Base-by-base conservation (phyloP, 2,113 vertebrate species). In the Cichladusa arquata region DNA sequence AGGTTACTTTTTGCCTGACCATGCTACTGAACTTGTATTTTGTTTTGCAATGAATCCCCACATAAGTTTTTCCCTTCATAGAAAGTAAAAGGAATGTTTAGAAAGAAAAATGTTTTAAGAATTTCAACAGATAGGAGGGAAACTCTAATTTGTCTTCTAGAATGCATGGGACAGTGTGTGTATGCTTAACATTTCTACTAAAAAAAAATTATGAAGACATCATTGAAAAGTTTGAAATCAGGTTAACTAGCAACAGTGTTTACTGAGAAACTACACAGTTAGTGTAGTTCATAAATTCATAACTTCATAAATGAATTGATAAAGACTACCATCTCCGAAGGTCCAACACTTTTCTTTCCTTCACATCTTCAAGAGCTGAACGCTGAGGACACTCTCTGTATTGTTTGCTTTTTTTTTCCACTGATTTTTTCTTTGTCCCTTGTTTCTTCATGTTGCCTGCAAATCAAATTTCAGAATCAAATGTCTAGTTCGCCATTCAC, bases 311-410 rank as follows among this genome's bases (percentile, higher is more conserved):
- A 78, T n/a, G 4, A 78, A 14, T 22, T 61, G 28, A 66, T 33
- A 67, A 85, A 93, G n/a, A 86, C 31, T 98, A 99, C 99, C 99
- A 99, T 98, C 99, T 98, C 38, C 99, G 97, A 76, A 99, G 98
- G 96, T 99, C 99, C 47, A 99, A 96, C 38, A 99, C 99, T 98
- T 99, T 99, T 42, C 99, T 98, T 93, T 99, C 99, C 83, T 99
- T 99, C 92, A 99, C 98, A 1, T 99, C 99, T 90, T 99, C 99
- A 73, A 98, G 95, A 33, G 98, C 97, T 45, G 98, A 98, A 44
- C 97, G 98, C 50, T 98, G 97, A 61, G 98, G 82, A 85, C 98
- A 97, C 23, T 99, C 99, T 42, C 98, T 98, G 77, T 98, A 96
- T 28, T 99, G 99, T 81, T 98, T 98, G 88, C 97, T 98, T 70